phyloP scores from a whole-genome alignment of 2,113 vertebrate species.

The Dinomys branickii region DNA sequence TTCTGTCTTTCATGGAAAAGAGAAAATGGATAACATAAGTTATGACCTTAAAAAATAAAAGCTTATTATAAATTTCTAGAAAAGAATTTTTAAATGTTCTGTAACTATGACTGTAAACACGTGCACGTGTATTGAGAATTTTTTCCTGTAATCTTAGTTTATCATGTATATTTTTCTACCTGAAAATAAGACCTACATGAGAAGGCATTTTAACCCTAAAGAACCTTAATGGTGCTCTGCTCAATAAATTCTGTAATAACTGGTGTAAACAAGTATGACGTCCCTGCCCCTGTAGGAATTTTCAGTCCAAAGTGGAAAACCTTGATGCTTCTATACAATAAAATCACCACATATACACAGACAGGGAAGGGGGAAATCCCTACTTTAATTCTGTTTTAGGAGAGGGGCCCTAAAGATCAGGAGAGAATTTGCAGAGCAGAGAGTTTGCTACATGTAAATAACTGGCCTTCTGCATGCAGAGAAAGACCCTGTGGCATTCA shows the following conservation, averaged over 20 bases:
- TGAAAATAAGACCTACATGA: not conserved
- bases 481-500: not conserved
- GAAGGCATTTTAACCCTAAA: not conserved
- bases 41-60: not conserved
- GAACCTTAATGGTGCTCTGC: not conserved
- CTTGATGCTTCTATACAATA: not conserved
- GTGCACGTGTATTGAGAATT: not conserved
- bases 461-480: not conserved
- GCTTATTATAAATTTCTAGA: conserved; percentile 10
- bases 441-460: not conserved
- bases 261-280: not conserved
- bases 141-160: not conserved
- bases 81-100: conserved; percentile 9
- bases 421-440: not conserved
- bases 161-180: not conserved
- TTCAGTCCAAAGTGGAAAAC: not conserved
- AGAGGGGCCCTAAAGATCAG: not conserved
- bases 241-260: not conserved
- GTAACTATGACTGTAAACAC: not conserved
- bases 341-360: not conserved
- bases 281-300: not conserved
- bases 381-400: not conserved
- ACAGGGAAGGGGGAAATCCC: accelerated
- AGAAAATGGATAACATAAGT: not conserved
- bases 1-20: not conserved